Evolutionary conservation across 1,140 invertebrate genomes (phyloP).

Genomic region (Magallana angulata): DNA sequence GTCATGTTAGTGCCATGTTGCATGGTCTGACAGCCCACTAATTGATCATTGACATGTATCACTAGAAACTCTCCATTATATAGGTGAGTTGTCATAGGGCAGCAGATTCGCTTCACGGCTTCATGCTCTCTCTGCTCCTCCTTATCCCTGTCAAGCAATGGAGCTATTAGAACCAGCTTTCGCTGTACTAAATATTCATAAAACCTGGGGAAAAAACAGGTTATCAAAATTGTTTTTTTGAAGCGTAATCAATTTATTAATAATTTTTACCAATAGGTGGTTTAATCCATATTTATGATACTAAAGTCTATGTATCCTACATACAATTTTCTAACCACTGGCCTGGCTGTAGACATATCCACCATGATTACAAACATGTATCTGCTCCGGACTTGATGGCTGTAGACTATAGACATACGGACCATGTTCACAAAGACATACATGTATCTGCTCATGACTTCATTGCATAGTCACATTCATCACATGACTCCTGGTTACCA

Average conservation of each 20-base stretch:
- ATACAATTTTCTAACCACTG: too few relatives aligned
- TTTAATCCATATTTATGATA: too few relatives aligned
- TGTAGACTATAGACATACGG: too few relatives aligned
- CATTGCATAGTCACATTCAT: background rate
- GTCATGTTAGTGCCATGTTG: slow-evolving; percentile 35
- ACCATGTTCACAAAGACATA: too few relatives aligned
- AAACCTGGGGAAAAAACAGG: too few relatives aligned
- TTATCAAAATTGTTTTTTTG: too few relatives aligned
- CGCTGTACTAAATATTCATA: background rate
- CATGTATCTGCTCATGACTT: background rate
- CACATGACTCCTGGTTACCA: background rate
- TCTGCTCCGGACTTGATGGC: too few relatives aligned
- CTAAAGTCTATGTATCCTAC: too few relatives aligned
- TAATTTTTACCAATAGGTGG: too few relatives aligned
- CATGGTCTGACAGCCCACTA: slow-evolving; percentile 6
- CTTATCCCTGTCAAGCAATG: background rate
- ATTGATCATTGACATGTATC: slow-evolving; percentile 5
- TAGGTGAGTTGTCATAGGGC: background rate
- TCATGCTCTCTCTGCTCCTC: background rate
- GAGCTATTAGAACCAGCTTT: background rate
- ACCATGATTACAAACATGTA: too few relatives aligned
- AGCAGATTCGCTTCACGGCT: background rate
- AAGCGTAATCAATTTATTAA: too few relatives aligned
- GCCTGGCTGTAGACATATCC: too few relatives aligned
- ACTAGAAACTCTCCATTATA: slow-evolving; percentile 29